These are phyloP conservation scores for Sternotherus odoratus DNA, from an alignment of 2,797 vertebrate genomes.

Conservation along the genomic window DNA sequence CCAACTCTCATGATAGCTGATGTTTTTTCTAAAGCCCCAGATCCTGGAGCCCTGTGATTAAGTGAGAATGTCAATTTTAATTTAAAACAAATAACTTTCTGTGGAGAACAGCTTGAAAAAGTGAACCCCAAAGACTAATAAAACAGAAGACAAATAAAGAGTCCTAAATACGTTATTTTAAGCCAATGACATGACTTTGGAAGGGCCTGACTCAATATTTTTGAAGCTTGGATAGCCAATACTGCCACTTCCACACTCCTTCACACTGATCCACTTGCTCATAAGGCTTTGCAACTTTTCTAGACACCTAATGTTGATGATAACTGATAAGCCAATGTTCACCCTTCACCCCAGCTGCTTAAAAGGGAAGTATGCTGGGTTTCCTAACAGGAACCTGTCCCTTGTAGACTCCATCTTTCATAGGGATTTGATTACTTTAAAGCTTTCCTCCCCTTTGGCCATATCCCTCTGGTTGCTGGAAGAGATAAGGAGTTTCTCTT, in stretches of 20 bases:
- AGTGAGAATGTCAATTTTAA: background rate
- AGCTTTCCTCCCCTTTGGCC: background rate
- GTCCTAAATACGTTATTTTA: background rate
- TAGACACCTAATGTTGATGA: background rate
- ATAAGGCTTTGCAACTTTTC: background rate
- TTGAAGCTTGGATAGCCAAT: background rate
- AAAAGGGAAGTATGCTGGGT: background rate
- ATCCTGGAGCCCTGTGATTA: background rate
- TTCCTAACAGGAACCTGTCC: background rate
- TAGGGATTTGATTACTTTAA: background rate
- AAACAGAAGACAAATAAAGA: background rate
- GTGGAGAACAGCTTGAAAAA: background rate
- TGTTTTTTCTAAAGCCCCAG: background rate
- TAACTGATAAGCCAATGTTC: background rate
- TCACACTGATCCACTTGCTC: background rate
- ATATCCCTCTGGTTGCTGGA: background rate
- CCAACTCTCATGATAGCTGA: background rate
- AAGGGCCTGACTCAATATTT: background rate
- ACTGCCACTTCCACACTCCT: background rate
- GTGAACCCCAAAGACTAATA: background rate
- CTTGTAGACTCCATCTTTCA: background rate
- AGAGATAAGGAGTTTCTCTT: background rate
- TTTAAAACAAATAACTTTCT: background rate
- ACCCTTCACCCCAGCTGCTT: background rate
- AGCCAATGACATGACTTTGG: background rate